phyloP scores from a whole-genome alignment of 2,113 vertebrate genomes.

The Holacanthus passer region DNA sequence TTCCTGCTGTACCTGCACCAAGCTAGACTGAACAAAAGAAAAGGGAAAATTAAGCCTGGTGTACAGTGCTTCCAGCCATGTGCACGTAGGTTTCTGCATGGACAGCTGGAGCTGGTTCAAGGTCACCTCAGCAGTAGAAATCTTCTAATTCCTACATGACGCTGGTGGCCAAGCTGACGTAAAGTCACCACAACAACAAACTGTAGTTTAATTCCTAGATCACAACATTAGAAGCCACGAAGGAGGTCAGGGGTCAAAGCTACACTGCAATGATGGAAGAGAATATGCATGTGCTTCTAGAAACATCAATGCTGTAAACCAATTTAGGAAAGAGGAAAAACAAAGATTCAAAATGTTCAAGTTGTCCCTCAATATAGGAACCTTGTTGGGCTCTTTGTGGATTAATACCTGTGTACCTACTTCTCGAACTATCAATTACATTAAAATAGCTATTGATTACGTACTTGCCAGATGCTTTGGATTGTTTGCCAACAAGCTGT shows the following conservation, averaged over 20 bases:
- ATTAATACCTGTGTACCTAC: neutral
- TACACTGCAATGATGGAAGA: neutral
- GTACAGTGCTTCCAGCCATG: neutral
- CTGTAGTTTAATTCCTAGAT: conserved; percentile 19
- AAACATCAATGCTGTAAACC: neutral
- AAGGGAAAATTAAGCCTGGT: neutral
- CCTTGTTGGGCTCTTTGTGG: neutral
- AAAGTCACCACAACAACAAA: conserved; percentile 27
- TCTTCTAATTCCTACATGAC: neutral
- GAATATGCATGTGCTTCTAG: neutral
- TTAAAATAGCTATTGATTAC: conserved; percentile 37
- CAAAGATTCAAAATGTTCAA: neutral
- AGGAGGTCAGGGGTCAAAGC: conserved; percentile 13
- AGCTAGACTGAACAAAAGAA: conserved; percentile 16
- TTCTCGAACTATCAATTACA: conserved; percentile 5
- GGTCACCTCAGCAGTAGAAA: conserved; percentile 17
- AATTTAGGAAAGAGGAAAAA: neutral
- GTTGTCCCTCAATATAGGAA: neutral
- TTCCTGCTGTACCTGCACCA: conserved; percentile 21
- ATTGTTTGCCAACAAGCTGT: conserved; percentile 42
- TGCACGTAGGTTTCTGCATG: neutral
- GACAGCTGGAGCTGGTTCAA: conserved; percentile 10
- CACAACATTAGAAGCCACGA: conserved; percentile 1
- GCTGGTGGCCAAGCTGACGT: neutral
- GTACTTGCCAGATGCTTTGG: conserved; percentile 34